Evolutionary conservation across 2,888 invertebrate species (phyloP).

Genomic region (Tachina grossa): DNA sequence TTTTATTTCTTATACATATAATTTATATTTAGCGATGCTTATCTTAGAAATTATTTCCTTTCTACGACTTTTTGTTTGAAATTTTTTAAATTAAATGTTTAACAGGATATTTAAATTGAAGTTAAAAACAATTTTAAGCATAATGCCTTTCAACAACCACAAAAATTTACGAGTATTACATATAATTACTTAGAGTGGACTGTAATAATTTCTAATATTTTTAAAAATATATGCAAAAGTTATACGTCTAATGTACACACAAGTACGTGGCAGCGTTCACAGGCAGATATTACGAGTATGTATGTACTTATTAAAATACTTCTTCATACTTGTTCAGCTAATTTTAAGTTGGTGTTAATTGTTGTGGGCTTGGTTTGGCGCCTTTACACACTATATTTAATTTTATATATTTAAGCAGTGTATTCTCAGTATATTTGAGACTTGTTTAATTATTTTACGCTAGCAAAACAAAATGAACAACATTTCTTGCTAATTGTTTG

Average conservation of each 20-base stretch:
- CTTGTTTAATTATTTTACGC: slow-evolving; percentile 41
- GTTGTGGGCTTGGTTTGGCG: slow-evolving; percentile 65
- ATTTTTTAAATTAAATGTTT: no score
- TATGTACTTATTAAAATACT: slow-evolving; percentile 20
- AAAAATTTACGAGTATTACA: no score
- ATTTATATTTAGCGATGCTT: no score
- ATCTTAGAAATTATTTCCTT: no score
- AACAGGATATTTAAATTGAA: no score
- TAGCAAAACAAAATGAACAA: slow-evolving; percentile 41
- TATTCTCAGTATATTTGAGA: slow-evolving; percentile 35
- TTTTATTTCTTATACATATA: no score
- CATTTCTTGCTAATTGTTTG: slow-evolving; percentile 65
- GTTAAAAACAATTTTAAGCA: no score
- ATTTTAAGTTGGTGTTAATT: slow-evolving; percentile 71
- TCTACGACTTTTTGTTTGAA: no score
- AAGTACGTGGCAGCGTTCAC: background rate
- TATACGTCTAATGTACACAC: background rate
- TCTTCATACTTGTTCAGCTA: slow-evolving; percentile 55
- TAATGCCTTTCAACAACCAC: no score
- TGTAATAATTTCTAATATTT: background rate
- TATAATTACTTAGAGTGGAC: no score
- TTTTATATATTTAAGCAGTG: background rate
- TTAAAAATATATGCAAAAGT: background rate
- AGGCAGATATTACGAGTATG: background rate
- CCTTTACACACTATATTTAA: slow-evolving; percentile 24